Base-by-base conservation (phyloP, 2,113 vertebrate species). In the Labeo rohita region DNA sequence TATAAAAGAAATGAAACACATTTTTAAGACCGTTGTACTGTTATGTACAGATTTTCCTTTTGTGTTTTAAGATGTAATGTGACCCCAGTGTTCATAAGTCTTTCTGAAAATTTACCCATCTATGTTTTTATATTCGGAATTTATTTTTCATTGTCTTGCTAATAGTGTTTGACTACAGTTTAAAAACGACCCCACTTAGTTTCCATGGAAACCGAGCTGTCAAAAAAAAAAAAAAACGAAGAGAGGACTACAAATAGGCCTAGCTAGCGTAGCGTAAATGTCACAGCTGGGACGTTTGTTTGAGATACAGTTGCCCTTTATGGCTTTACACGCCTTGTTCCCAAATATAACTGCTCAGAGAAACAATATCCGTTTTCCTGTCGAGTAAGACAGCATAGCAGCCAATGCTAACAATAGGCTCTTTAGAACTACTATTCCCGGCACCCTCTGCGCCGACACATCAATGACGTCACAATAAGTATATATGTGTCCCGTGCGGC, bases 401-500 rank as follows among this genome's bases (percentile, higher is more conserved):
- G 12, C 8, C 9, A 56, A 49, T 9, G 47, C 18, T 8, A 39
- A 80, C 56, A 84, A 86, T 52, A 11, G 43, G 1, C 10, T 52
- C 7, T 8, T 9, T 11, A 43, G 15, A n/a, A 95, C 93, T 92
- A 43, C 91, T 90, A 86, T 92, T 95, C 95, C 95, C 95, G 89
- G 89, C 88, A 89, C 91, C 77, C 93, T 0, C 39, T 49, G 28
- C 34, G 85, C 81, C 47, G 75, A 78, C 86, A 84, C 88, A 82
- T 52, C 12, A 16, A 82, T 95, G 94, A 95, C 85, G 94, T 95
- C 95, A 95, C 90, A 49, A 52, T 23, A 80, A 91, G 91, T 96
- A 95, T 95, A 95, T 91, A 94, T 92, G 56, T 84, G 88, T 85
- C 63, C 91, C 66, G 92, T 89, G 89, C 91, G 91, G 91, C 90